A percentile compares a stretch with the other conserved stretches of the same genome.
phyloP scores from a whole-genome alignment of 2,888 invertebrate species.

The Spodoptera littoralis region DNA sequence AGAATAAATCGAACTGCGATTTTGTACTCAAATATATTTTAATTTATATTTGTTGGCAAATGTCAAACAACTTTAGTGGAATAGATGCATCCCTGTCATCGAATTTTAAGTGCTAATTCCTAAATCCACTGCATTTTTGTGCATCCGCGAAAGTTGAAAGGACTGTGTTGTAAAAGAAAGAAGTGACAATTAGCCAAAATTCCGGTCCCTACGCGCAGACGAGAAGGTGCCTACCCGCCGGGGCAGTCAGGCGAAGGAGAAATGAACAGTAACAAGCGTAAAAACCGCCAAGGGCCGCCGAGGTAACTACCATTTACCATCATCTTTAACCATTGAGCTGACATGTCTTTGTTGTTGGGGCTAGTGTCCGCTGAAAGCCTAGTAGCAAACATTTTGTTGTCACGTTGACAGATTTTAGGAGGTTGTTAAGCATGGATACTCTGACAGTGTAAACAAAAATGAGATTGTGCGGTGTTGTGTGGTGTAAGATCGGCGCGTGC shows the following conservation, averaged over 20 bases:
- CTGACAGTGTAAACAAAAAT: conserved; percentile 82
- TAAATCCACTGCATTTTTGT: conserved; percentile 88
- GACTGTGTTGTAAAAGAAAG: conserved; percentile 89
- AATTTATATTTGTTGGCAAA: conserved; percentile 88
- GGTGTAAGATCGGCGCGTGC: conserved; percentile 72
- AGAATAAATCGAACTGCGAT: conserved; percentile 87
- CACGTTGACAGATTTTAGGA: conserved; percentile 75
- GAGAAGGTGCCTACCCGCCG: conserved; percentile 93
- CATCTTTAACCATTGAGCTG: conserved; percentile 74
- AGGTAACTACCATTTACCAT: conserved; percentile 88
- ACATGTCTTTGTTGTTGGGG: conserved; percentile 86
- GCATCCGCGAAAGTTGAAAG: conserved; percentile 90
- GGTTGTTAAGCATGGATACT: conserved; percentile 67
- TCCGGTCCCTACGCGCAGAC: conserved; percentile 95
- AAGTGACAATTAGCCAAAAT: conserved; percentile 91
- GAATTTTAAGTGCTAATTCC: conserved; percentile 85
- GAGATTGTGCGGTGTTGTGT: conserved; percentile 68
- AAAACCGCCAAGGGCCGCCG: conserved; percentile 94
- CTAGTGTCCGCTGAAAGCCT: conserved; percentile 68
- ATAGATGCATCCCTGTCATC: conserved; percentile 86
- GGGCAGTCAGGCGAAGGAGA: conserved; percentile 90
- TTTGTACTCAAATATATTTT: conserved; percentile 88
- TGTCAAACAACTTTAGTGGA: conserved; percentile 84
- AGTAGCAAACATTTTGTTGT: conserved; percentile 77
- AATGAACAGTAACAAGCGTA: conserved; percentile 94